phyloP scores from a whole-genome alignment of 2,797 vertebrate genomes.

The Distichodus sexfasciatus region DNA sequence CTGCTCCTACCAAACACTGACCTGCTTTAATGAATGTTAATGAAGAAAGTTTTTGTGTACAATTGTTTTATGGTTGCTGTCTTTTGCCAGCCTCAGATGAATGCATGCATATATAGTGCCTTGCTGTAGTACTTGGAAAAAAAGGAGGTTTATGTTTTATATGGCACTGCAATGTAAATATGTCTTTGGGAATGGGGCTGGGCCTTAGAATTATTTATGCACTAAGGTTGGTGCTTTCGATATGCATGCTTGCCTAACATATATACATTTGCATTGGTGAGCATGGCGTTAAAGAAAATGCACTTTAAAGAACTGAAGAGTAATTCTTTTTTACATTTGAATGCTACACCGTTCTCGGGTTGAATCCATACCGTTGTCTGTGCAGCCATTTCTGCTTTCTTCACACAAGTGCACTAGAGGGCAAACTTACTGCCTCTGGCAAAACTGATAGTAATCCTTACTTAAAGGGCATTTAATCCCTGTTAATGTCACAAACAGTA shows the following conservation, averaged over 20 bases:
- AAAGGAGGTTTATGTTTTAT: not conserved
- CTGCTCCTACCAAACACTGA: not conserved
- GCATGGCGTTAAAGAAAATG: constrained; percentile 10
- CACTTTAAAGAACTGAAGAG: constrained; percentile 7
- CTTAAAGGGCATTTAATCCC: not conserved
- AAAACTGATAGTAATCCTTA: not conserved
- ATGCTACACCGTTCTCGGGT: not conserved
- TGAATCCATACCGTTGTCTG: not conserved
- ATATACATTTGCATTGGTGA: constrained; percentile 19
- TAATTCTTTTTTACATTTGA: not conserved
- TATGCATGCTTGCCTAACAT: constrained; percentile 36
- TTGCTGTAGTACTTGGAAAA: constrained; percentile 1
- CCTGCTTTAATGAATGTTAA: constrained; percentile 19
- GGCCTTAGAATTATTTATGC: constrained; percentile 14
- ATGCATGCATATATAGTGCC: constrained; percentile 5
- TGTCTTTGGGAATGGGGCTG: not conserved
- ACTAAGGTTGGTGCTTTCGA: constrained; percentile 31
- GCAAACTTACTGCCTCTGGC: constrained; percentile 28
- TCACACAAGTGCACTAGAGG: constrained; percentile 41
- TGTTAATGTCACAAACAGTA: not conserved
- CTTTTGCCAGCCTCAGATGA: constrained; percentile 8
- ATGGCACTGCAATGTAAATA: not conserved
- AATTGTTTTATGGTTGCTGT: not conserved
- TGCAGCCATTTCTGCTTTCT: constrained; percentile 13
- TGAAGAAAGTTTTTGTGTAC: not conserved